Base-by-base conservation (phyloP, 2,888 invertebrate genomes). In the Harpagoxenus sublaevis region DNA sequence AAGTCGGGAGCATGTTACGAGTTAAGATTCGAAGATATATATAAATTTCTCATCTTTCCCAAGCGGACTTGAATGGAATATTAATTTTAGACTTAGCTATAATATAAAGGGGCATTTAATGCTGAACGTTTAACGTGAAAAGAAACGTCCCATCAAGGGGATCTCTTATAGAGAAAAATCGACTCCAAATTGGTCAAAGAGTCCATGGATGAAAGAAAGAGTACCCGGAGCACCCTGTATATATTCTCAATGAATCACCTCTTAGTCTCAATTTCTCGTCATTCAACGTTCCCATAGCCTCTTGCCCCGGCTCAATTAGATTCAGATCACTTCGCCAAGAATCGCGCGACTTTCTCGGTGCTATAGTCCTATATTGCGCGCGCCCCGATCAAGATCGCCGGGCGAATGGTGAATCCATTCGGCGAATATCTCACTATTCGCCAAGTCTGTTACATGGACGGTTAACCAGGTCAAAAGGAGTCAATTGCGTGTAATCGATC, bases 401-500 rank as follows among this genome's bases (percentile, higher is more conserved):
- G 28, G 1, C 78, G 55, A 35, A 35, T 6, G 35, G 78, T 60
- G 79, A 83, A 79, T 48, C 53, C 82, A 66, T 66, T 83, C 78
- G 83, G 83, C 78, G 51, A 74, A 73, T 66, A 78, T 78, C 83
- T 78, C 66, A 66, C 83, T 66, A 60, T 83, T 53, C 77, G 48
- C 78, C 18, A 60, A 35, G 23, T 45, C 74, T 28, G 73, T 79
- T 78, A 68, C 83, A 60, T 28, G 42, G 48, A 28, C 60, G 86
- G 63, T 65, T 73, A 82, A 53, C 60, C 70, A 55, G 89, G 83
- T 89, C 89, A 86, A 78, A 74, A 51, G 63, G 84, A 86, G 70
- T 89, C 89, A 88, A 89, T 89, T 66, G 81, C 57, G 84, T 48
- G 88, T 89, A 89, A 89, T 89, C 89, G 89, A 89, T 55, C 86